phyloP scores from a whole-genome alignment of 2,888 invertebrate genomes.

The Epirrhoe alternata region DNA sequence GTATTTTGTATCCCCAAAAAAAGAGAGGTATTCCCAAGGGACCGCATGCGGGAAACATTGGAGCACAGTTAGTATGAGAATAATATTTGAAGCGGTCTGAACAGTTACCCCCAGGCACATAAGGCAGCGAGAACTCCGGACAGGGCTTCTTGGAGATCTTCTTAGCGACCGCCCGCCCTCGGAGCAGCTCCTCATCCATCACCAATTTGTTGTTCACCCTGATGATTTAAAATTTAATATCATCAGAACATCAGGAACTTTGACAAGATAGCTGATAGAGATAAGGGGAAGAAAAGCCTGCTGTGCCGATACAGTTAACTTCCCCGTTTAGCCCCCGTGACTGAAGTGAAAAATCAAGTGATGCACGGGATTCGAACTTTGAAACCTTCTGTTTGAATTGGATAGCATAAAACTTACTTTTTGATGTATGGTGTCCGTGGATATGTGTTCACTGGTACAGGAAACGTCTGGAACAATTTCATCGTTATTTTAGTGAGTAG shows the following conservation, averaged over 20 bases:
- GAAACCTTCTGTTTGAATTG: too few relatives aligned
- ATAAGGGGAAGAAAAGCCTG: too few relatives aligned
- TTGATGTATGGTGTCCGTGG: constrained; percentile 78
- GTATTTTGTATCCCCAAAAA: too few relatives aligned
- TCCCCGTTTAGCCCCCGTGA: too few relatives aligned
- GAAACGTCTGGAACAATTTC: constrained; percentile 62
- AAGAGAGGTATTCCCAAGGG: too few relatives aligned
- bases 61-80: too few relatives aligned
- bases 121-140: constrained; percentile 85
- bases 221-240: constrained; percentile 11
- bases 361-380: too few relatives aligned
- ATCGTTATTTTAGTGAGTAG: constrained; percentile 9
- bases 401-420: constrained; percentile 59
- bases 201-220: constrained; percentile 75
- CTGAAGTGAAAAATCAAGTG: too few relatives aligned
- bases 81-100: too few relatives aligned
- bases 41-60: too few relatives aligned
- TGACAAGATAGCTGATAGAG: too few relatives aligned
- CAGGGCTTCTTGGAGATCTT: constrained; percentile 65
- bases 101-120: constrained; percentile 85
- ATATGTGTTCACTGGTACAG: constrained; percentile 70
- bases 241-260: neutral
- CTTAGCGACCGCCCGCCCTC: constrained; percentile 65
- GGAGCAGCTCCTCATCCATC: constrained; percentile 72
- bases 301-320: too few relatives aligned